phyloP scores from a whole-genome alignment of 2,888 invertebrate genomes.

The Euzophera pinguis region DNA sequence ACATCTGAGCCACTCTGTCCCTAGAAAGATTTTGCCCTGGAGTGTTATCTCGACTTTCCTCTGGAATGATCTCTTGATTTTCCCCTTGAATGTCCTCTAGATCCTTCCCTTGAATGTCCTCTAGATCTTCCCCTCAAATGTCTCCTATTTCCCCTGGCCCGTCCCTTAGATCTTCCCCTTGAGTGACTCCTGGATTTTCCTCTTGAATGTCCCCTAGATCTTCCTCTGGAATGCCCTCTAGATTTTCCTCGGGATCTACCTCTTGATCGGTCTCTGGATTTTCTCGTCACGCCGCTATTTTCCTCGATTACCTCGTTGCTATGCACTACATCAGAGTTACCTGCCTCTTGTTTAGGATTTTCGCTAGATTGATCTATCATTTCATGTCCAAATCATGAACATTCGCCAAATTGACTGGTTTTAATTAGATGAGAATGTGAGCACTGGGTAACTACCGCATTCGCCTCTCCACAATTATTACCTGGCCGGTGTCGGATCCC shows the following conservation, averaged over 20 bases:
- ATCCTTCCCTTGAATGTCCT: constrained; percentile 10
- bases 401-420: not conserved
- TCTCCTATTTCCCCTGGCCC: constrained; percentile 4
- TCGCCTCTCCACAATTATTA: not conserved
- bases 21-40: constrained; percentile 15
- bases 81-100: constrained; percentile 7
- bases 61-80: constrained; percentile 7
- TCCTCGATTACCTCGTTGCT: not conserved
- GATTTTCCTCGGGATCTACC: not conserved
- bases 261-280: not conserved
- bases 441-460: too few species aligned
- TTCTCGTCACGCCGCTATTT: not conserved
- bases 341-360: not conserved
- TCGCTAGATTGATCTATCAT: not conserved
- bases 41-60: constrained; percentile 6
- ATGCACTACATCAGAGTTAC: not conserved
- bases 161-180: constrained; percentile 10
- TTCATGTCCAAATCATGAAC: not conserved
- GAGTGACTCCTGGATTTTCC: constrained; percentile 5
- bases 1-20: too few species aligned
- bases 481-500: not conserved
- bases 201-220: constrained; percentile 6
- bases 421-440: not conserved
- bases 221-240: not conserved
- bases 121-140: constrained; percentile 14